phyloP scores from a whole-genome alignment of 2,888 invertebrate genomes.

The Seira ritae region DNA sequence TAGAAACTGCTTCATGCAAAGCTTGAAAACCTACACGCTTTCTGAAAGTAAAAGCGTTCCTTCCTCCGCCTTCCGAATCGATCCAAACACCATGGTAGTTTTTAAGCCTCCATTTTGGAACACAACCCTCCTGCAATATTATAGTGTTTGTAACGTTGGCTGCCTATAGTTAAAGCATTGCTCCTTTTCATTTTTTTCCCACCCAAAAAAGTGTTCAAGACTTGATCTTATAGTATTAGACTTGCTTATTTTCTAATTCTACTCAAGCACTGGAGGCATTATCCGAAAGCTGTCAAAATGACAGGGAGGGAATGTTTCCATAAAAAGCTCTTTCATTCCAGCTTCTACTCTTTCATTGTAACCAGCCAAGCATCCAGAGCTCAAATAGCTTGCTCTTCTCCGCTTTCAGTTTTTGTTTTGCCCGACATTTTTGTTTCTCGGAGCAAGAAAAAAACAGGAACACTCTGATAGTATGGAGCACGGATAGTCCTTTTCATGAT shows the following conservation, averaged over 20 bases:
- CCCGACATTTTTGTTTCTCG: slow-evolving; percentile 35
- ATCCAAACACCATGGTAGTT: slow-evolving; percentile 24
- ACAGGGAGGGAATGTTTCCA: slow-evolving; percentile 26
- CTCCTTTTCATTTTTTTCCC: too few species aligned
- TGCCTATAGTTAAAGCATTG: too few species aligned
- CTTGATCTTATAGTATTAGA: background rate
- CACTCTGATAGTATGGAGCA: background rate
- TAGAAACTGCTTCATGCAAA: slow-evolving; percentile 20
- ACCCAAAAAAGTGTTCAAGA: background rate
- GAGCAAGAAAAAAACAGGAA: slow-evolving; percentile 9
- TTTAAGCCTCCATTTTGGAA: background rate
- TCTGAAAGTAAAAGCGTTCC: too few species aligned
- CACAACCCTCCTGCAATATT: too few species aligned
- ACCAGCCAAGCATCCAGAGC: slow-evolving; percentile 28
- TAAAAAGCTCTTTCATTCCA: background rate
- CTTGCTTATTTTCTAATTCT: background rate
- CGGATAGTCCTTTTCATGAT: slow-evolving; percentile 2
- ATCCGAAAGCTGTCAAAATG: slow-evolving; percentile 40
- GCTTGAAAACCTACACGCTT: too few species aligned
- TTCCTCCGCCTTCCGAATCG: slow-evolving; percentile 46
- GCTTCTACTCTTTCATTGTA: slow-evolving; percentile 38
- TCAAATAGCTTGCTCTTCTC: slow-evolving; percentile 30
- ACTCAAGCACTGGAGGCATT: background rate
- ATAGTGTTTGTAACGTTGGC: too few species aligned
- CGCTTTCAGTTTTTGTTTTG: too few species aligned